Evolutionary conservation across 1,140 invertebrate species (phyloP), one percentile per base, ranked within the genome.

Genomic region (Eupristina koningsbergeri): DNA sequence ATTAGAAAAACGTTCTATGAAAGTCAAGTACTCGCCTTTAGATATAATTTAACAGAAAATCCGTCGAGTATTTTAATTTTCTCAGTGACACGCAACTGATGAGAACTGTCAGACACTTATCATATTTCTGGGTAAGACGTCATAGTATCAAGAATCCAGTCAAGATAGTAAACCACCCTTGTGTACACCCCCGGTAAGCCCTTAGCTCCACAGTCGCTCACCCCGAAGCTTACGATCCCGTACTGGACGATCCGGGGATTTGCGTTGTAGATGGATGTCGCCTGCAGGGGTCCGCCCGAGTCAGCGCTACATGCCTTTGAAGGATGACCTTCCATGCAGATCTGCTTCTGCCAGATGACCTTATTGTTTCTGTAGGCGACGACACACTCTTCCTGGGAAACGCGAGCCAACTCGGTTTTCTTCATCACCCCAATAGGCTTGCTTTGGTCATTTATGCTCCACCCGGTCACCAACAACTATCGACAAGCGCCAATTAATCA

Each of bases 151-250:
- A 93, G 87, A 80, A 96, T 94, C 95, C 95, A 96, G 58, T 95
- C 92, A 88, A 95, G 91, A 81, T 95, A 96, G 80, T 93, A 91
- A 0, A 90, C 87, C 0, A 95, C 89, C 26, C 92, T 92, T 0
- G 95, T 95, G 86, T 95, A 96, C 2, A 96, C 94, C 0, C 94
- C 94, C 6, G 95, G 95, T 53, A 90, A 91, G 1, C 93, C 93
- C 34, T 91, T 89, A 0, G 91, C 87, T 0, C 94, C 95, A 81
- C 94, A 94, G 13, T 77, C 74, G 7, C 31, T 87, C 0, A 88
- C 31, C 11, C 94, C 94, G 84, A 93, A 94, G 73, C 94, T 94
- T 1, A 94, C 93, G 5, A 95, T 87, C 0, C 94, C 91, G 84
- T 93, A 82, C 87, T 91, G 91, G 85, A 94, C 85, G 87, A 89